A percentile compares a stretch with the other conserved stretches of the same genome.
These are phyloP conservation scores for Heliconius aoede DNA, from an alignment of 2,888 invertebrate species.

Conservation along the genomic window DNA sequence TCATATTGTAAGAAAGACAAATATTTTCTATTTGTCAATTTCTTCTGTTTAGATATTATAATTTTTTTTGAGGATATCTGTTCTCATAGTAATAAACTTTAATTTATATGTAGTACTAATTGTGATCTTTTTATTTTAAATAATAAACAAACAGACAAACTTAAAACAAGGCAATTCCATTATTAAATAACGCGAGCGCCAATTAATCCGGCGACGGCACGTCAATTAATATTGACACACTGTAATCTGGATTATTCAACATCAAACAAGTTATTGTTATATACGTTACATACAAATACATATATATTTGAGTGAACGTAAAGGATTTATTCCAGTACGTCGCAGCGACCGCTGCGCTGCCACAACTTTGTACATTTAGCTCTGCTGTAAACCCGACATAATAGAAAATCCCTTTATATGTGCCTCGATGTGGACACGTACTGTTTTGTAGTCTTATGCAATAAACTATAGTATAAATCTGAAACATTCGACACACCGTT, in stretches of 20 bases:
- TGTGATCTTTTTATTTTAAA: no score
- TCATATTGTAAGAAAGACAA: slow-evolving; percentile 13
- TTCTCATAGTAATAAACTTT: no score
- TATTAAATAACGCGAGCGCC: not conserved
- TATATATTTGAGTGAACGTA: slow-evolving; percentile 61
- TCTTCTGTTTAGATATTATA: not conserved
- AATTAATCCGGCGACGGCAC: not conserved
- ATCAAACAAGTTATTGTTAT: slow-evolving; percentile 56
- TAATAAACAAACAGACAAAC: not conserved
- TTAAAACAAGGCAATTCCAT: not conserved
- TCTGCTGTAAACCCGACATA: slow-evolving; percentile 65
- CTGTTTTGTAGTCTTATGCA: slow-evolving; percentile 42
- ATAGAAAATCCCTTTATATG: slow-evolving; percentile 59
- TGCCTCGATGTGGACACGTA: slow-evolving; percentile 35
- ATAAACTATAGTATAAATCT: slow-evolving; percentile 40
- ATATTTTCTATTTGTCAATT: not conserved
- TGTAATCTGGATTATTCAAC: slow-evolving; percentile 17
- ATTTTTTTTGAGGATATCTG: no score
- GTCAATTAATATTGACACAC: slow-evolving; percentile 26
- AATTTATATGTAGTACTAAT: no score
- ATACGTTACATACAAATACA: slow-evolving; percentile 43
- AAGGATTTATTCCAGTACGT: slow-evolving; percentile 63
- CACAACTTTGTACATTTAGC: slow-evolving; percentile 69
- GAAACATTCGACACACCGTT: slow-evolving; percentile 36
- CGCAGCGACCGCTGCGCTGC: slow-evolving; percentile 60